Evolutionary conservation across 2,797 vertebrate genomes (phyloP), one percentile per base, ranked within the genome.

Genomic region (Threskiornis aethiopicus): DNA sequence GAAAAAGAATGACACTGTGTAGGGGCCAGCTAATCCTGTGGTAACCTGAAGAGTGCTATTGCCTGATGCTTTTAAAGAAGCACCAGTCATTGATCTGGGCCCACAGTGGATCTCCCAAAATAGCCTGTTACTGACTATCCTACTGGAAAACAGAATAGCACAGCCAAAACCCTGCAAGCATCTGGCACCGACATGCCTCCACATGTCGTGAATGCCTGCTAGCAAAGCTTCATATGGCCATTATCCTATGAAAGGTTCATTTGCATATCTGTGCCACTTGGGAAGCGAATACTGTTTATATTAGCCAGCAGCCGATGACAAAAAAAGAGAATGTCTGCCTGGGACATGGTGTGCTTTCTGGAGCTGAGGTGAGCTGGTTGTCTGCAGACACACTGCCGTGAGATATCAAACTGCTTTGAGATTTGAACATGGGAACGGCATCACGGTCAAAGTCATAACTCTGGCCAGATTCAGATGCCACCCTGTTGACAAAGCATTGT

Each of bases 131-230:
- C 92, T 96, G 86, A 89, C 83, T 90, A 94, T 76, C 86, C 96
- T 94, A 69, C 77, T 90, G 88, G 96, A 96, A 95, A 93, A 82
- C 54, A 16, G 93, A 84, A 44, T 2, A 92, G 70, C 72, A 75
- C 61, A 87, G 96, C 96, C 96, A 96, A 96, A 96, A 93, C 70
- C 93, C 93, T 62, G 73, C 80, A 65, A 96, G 96, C 94, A 82
- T 87, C 94, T 96, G 96, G 96, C 96, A 96, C 58, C 86, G 93
- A 31, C 28, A 1, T 51, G 77, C 44, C 62, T 95, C 94, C 96
- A 89, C 96, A 79, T 92, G 94, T 89, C 2, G 0, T 72, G 66
- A 94, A 89, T 90, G 92, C 90, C 94, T 92, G 93, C 92, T 95
- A 97, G 96, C 88, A 82, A 89, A 94, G 90, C 58, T 92, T 96